phyloP scores from a whole-genome alignment of 2,888 invertebrate species.

The Xylota segnis region DNA sequence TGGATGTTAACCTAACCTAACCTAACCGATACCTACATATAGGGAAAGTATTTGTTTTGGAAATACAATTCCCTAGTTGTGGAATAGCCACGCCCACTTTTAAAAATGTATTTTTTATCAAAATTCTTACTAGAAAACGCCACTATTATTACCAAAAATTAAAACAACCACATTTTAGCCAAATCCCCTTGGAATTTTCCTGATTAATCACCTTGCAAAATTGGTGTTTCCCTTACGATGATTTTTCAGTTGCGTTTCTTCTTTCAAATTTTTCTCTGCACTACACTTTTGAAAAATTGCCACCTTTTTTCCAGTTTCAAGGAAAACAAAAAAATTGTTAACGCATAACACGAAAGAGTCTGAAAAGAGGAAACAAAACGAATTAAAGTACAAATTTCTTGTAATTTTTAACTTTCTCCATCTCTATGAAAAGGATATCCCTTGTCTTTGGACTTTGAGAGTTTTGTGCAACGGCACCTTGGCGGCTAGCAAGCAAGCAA shows the following conservation, averaged over 20 bases:
- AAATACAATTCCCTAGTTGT: too few species aligned
- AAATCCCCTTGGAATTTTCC: neutral
- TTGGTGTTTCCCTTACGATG: neutral
- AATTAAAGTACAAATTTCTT: conserved; percentile 61
- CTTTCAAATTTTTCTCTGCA: neutral
- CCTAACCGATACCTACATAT: too few species aligned
- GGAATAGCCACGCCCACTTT: too few species aligned
- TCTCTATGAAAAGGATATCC: conserved; percentile 41
- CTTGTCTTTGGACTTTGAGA: conserved; percentile 18
- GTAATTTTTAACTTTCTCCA: conserved; percentile 59
- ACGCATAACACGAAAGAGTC: neutral
- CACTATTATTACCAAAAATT: too few species aligned
- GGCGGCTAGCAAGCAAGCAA: conserved; percentile 37
- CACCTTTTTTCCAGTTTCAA: conserved; percentile 19
- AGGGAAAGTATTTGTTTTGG: too few species aligned
- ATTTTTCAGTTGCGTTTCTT: conserved; percentile 7
- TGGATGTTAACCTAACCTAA: too few species aligned
- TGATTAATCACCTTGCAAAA: conserved; percentile 12
- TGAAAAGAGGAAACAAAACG: neutral
- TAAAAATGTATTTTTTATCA: too few species aligned
- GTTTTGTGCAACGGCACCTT: conserved; percentile 46
- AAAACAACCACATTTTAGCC: neutral
- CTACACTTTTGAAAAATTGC: conserved; percentile 27
- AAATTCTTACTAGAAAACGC: too few species aligned
- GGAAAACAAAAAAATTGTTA: neutral